Evolutionary conservation across 2,113 vertebrate genomes (phyloP), one percentile per base, ranked within the genome.

Genomic region (Carollia perspicillata): DNA sequence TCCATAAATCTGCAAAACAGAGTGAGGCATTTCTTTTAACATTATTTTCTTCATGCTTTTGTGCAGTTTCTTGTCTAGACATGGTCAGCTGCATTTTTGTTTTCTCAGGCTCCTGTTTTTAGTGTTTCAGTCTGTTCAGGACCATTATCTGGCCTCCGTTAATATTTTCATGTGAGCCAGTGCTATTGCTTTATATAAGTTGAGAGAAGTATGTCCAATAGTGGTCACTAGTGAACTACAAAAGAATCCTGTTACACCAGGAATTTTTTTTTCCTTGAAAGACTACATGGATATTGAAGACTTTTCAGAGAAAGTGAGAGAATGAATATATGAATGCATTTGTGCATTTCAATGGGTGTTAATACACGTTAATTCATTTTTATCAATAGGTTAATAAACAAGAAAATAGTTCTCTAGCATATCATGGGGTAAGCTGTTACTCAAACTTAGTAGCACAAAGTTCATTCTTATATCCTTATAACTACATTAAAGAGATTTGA

Each of bases 221-320:
- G 96, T 97, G 90, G 95, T 95, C 96, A 96, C 95, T 96, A 97
- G 94, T 93, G 96, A 95, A 96, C 97, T 91, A 37, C 69, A 75
- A 53, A 96, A 89, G 86, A 90, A 88, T 81, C 40, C 55, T 95
- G 30, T 85, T 86, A 72, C 12, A 55, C 49, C 16, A 71, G 65
- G 35, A 42, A 33, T 53, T 89, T 86, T 71, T 71, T 55, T 89
- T 77, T 26, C 65, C 66, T 85, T 87, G 40, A 75, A 85, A 88
- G 44, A 69, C 13, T 81, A 28, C 71, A 33, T 75, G 26, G 35
- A 51, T 69, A 28, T 53, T 72, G 44, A 95, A 93, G 23, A 33
- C 53, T 90, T 90, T 60, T 47, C 9, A 68, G 33, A 88, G 23
- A 63, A 28, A 71, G 3, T 18, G n/a, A 49, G 42, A 65, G 20